phyloP scores from a whole-genome alignment of 1,140 invertebrate species.

The Saccostrea echinata region DNA sequence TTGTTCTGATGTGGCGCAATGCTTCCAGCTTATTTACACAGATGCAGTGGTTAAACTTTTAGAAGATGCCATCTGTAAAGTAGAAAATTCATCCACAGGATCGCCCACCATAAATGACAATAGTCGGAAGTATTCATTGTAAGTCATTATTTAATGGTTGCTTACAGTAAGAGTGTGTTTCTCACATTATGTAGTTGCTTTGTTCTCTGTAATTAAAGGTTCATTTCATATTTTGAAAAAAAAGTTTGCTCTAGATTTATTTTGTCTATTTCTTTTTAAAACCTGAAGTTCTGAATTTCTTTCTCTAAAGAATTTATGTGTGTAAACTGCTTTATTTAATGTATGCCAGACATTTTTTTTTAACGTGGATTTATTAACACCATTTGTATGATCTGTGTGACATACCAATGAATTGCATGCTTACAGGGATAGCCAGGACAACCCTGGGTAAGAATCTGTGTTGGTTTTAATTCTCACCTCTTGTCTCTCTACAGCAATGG shows the following conservation, averaged over 20 bases:
- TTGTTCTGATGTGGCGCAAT: conserved; percentile 74
- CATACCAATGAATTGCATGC: background rate
- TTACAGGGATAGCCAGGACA: conserved; percentile 17
- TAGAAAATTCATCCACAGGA: conserved; percentile 11
- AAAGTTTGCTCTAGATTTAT: background rate
- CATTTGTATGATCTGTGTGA: background rate
- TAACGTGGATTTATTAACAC: background rate
- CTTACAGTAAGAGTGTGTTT: background rate
- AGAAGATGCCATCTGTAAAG: conserved; percentile 61
- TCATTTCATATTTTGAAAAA: background rate
- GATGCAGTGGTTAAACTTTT: conserved; percentile 74
- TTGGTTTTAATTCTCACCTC: conserved; percentile 7
- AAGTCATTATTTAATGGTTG: background rate
- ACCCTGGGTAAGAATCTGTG: conserved; percentile 2
- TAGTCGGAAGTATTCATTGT: conserved; percentile 32
- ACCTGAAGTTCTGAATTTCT: background rate
- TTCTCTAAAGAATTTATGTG: too few relatives aligned
- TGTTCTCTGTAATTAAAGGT: background rate
- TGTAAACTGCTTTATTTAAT: too few relatives aligned
- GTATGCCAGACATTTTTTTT: background rate
- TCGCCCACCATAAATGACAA: conserved; percentile 19
- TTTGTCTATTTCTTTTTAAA: background rate
- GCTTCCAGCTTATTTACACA: conserved; percentile 76
- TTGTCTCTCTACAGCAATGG: background rate
- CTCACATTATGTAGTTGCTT: background rate